These are phyloP conservation scores for Oryctolagus cuniculus DNA, from an alignment of 2,113 vertebrate genomes.

Conservation along the genomic window mOryCun1.1 NC_091440.1:46168001-46168500, in stretches of 20 bases:
- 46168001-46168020: slow-evolving; percentile 77
- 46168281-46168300: slow-evolving; percentile 44
- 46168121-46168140: slow-evolving; percentile 73
- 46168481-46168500: not conserved
- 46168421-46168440: slow-evolving; percentile 16
- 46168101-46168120: slow-evolving; percentile 81
- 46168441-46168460: slow-evolving; percentile 23
- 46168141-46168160: slow-evolving; percentile 67
- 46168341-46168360: not conserved
- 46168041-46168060: slow-evolving; percentile 80
- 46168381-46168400: not conserved
- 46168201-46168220: not conserved
- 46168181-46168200: slow-evolving; percentile 42
- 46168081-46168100: slow-evolving; percentile 80
- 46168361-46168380: not conserved
- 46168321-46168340: not conserved
- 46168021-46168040: slow-evolving; percentile 68
- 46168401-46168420: slow-evolving; percentile 44
- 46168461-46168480: slow-evolving; percentile 58
- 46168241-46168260: not conserved
- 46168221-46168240: slow-evolving; percentile 75
- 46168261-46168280: slow-evolving; percentile 36
- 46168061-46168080: slow-evolving; percentile 86
- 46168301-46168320: not conserved
- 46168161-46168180: slow-evolving; percentile 73